A percentile compares a stretch with the other conserved stretches of the same genome.
Evolutionary conservation across 2,888 invertebrate genomes (phyloP).

Genomic region (Acrocera orbiculus): DNA sequence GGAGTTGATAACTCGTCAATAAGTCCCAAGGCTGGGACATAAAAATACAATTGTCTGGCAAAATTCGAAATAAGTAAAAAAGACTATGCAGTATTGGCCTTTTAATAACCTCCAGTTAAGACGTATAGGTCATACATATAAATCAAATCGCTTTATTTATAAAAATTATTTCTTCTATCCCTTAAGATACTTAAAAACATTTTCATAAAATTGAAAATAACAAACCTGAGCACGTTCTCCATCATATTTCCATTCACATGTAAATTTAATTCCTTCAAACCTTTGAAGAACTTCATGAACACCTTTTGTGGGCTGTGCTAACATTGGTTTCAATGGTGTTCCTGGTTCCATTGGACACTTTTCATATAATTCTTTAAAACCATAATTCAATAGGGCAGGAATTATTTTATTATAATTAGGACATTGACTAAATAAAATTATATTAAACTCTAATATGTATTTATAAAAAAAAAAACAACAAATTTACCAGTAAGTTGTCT

Average conservation of each 20-base stretch:
- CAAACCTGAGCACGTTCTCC: constrained; percentile 91
- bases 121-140: too few species aligned
- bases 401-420: constrained; percentile 83
- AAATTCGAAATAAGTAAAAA: too few species aligned
- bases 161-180: background rate
- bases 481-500: constrained; percentile 77
- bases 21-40: too few species aligned
- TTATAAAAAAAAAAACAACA: background rate
- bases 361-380: constrained; percentile 52
- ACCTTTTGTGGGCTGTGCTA: constrained; percentile 94
- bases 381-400: constrained; percentile 57
- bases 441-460: constrained; percentile 1
- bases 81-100: too few species aligned
- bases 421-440: constrained; percentile 53
- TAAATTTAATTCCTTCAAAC: constrained; percentile 75
- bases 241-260: constrained; percentile 99
- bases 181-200: background rate
- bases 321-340: constrained; percentile 92
- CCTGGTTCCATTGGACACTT: constrained; percentile 80
- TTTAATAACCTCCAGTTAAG: too few species aligned
- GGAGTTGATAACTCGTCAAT: too few species aligned
- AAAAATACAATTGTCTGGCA: too few species aligned
- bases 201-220: background rate
- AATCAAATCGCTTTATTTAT: background rate
- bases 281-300: constrained; percentile 70